Base-by-base conservation (phyloP, 37 sponge, comb jelly and placozoan genomes). In the Oscarella lobularis region DNA sequence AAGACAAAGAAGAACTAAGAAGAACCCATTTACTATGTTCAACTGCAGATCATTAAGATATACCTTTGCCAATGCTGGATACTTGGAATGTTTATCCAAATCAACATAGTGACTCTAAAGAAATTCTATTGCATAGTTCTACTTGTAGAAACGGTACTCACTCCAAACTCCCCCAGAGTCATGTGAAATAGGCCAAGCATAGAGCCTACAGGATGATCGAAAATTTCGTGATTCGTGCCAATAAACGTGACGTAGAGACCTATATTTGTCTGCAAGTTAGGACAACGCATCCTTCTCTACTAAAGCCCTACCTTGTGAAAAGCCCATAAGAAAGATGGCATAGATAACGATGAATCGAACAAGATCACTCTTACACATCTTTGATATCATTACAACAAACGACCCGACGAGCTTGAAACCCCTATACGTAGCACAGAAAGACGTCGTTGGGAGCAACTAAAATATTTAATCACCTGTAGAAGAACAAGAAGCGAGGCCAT, bases 171-270 rank as follows among this genome's bases (percentile, higher is more conserved):
- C 9, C 60, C 60, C 60, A 48, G 20, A 9, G 60, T 48, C 60
- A 48, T 48, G 60, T 48, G 60, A 48, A 48, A 48, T 27, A 48
- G 60, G 60, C 60, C 60, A 48, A 48, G 60, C 60, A 48, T 48
- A 27, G 60, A 9, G 9, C 60, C 60, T 27, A 20, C 60, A 48
- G 60, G 60, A 48, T 48, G 60, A 48, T 48, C 20, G 20, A 48
- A 48, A 27, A 48, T 9, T 20, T 48, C 60, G 20, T 9, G 9
- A 27, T 9, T 27, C 20, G 60, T 48, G 9, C 60, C 60, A 48
- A 48, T 20, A 48, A 48, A 48, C 60, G 20, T 9, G 14, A 48
- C 60, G 20, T 48, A 48, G 14, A 48, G 20, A 27, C 14, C 60
- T 48, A 48, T 48, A n/a, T n/a, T n/a, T n/a, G n/a, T n/a, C n/a